These are phyloP conservation scores for Paracyprichromis sp. DNA, from an alignment of 2,113 vertebrate species.

Conservation along the genomic window DNA sequence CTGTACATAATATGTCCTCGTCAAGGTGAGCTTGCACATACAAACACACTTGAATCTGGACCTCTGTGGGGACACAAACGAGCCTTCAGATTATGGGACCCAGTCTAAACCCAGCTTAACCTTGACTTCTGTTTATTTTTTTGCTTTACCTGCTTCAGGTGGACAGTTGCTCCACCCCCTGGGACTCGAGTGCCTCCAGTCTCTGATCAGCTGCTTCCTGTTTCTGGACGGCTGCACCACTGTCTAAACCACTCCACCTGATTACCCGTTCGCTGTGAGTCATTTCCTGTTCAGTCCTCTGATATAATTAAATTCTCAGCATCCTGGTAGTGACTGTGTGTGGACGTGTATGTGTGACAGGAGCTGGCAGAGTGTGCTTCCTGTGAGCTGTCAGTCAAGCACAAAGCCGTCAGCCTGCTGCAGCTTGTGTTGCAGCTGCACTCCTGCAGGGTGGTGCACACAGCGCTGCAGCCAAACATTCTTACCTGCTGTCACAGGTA, in stretches of 20 bases:
- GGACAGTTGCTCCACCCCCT: background rate
- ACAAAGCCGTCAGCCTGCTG: constrained; percentile 42
- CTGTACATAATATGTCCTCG: background rate
- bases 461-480: constrained; percentile 67
- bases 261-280: background rate
- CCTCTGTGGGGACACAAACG: background rate
- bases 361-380: background rate
- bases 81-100: background rate
- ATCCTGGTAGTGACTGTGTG: background rate
- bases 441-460: constrained; percentile 68
- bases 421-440: constrained; percentile 62
- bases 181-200: background rate
- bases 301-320: background rate
- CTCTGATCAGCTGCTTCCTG: constrained; percentile 24
- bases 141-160: background rate
- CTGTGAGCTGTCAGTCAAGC: background rate
- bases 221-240: constrained; percentile 3
- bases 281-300: background rate
- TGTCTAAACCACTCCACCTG: background rate
- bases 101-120: background rate
- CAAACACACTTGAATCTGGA: background rate
- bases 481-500: background rate
- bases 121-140: background rate
- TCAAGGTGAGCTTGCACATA: background rate
- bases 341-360: background rate